phyloP scores from a whole-genome alignment of 2,797 vertebrate species.

The Oreochromis mossambicus region DNA sequence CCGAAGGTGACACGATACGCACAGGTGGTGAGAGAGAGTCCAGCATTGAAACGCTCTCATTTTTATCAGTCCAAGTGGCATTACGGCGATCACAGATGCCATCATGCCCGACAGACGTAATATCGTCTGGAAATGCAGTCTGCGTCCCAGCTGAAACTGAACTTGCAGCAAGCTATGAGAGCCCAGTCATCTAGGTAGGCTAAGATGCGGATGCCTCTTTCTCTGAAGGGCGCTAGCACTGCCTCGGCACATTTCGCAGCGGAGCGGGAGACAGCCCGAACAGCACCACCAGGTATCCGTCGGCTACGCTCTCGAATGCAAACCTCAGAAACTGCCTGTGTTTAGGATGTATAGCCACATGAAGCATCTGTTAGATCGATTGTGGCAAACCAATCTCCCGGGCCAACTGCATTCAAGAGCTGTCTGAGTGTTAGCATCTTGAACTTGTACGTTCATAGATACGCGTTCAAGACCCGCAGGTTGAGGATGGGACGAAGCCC shows the following conservation, averaged over 20 bases:
- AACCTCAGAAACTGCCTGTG: neutral
- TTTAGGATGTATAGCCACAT: neutral
- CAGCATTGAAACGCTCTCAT: no score
- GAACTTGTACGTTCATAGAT: neutral
- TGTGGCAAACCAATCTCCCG: neutral
- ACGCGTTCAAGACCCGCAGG: neutral
- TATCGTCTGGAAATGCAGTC: no score
- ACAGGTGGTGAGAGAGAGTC: no score
- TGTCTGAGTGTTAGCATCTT: neutral
- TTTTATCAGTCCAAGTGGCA: no score
- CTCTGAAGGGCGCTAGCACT: neutral
- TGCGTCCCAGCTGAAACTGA: no score
- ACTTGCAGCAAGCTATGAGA: neutral
- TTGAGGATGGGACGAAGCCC: neutral
- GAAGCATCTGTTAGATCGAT: neutral
- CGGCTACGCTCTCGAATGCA: neutral
- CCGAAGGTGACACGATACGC: no score
- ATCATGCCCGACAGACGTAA: no score
- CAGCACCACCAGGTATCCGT: neutral
- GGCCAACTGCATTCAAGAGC: neutral
- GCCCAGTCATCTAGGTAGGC: neutral
- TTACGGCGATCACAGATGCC: no score
- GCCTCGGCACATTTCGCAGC: neutral
- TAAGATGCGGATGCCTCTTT: neutral
- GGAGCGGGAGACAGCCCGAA: neutral